Evolutionary conservation across 2,888 invertebrate genomes (phyloP).

Genomic region (Abrostola triplasia): DNA sequence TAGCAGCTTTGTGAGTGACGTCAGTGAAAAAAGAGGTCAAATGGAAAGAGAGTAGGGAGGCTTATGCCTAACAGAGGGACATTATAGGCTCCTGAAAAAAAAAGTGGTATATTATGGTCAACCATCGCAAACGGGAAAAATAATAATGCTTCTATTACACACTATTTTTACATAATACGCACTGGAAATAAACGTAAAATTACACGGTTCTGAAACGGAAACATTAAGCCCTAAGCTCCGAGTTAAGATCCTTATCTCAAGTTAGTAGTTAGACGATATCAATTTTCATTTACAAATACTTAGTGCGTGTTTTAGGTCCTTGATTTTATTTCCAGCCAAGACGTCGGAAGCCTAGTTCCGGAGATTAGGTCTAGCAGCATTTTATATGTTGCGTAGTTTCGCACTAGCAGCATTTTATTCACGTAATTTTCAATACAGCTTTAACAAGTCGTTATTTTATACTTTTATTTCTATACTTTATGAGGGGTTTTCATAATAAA

Average conservation of each 20-base stretch:
- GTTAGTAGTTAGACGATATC: slow-evolving; percentile 1
- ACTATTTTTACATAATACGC: no score
- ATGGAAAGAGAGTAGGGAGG: no score
- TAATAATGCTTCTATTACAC: no score
- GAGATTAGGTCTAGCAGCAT: background rate
- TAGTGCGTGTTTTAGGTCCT: slow-evolving; percentile 20
- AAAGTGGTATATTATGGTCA: no score
- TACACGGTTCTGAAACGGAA: background rate
- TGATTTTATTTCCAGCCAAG: background rate
- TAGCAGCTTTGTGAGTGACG: no score
- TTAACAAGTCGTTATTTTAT: background rate
- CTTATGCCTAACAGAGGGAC: no score
- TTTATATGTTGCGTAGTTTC: background rate
- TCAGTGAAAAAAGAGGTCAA: no score
- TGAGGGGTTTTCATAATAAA: no score
- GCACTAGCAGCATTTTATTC: background rate
- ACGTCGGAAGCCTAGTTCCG: slow-evolving; percentile 19
- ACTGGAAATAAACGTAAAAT: background rate
- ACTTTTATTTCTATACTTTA: no score
- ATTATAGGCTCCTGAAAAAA: no score
- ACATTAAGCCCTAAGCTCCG: background rate
- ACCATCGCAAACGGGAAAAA: no score
- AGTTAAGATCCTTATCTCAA: background rate
- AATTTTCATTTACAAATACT: slow-evolving; percentile 7
- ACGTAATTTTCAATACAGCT: slow-evolving; percentile 2